phyloP scores from a whole-genome alignment of 1,140 invertebrate genomes.

The Scaptodrosophila lebanonensis region DNA sequence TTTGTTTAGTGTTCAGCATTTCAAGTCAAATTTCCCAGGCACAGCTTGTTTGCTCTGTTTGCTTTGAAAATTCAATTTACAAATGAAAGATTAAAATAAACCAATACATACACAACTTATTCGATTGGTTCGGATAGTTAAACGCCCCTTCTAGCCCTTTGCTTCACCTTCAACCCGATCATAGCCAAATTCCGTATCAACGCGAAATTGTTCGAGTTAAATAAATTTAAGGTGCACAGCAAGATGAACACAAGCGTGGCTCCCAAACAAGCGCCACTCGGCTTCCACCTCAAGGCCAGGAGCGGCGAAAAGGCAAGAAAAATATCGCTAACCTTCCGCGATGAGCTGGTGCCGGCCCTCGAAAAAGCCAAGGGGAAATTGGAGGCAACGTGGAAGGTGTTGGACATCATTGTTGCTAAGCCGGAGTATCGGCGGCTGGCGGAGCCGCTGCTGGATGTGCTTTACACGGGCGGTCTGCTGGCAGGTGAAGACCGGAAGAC shows the following conservation, averaged over 20 bases:
- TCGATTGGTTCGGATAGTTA: too few species aligned
- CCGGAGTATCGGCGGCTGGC: not conserved
- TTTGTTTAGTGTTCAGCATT: too few species aligned
- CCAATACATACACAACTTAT: too few species aligned
- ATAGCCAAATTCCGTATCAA: too few species aligned
- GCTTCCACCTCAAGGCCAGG: not conserved
- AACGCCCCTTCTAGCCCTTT: too few species aligned
- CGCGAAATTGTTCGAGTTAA: not conserved
- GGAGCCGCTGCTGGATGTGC: constrained; percentile 7
- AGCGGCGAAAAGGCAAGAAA: constrained; percentile 1
- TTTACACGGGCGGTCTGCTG: constrained; percentile 18
- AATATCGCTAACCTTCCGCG: not conserved
- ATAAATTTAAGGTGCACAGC: not conserved
- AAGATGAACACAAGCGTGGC: constrained; percentile 6
- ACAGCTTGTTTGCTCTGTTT: too few species aligned
- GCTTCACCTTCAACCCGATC: too few species aligned
- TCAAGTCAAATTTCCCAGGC: too few species aligned
- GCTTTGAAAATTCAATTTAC: too few species aligned
- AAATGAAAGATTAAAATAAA: too few species aligned
- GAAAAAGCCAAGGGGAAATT: constrained; percentile 17
- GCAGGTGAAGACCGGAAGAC: not conserved
- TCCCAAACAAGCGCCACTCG: constrained; percentile 10
- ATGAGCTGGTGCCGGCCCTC: constrained; percentile 10
- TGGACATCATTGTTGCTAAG: constrained; percentile 7
- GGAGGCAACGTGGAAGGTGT: constrained; percentile 25